Base-by-base conservation (phyloP, 2,888 invertebrate genomes). In the Cenopis cana region DNA sequence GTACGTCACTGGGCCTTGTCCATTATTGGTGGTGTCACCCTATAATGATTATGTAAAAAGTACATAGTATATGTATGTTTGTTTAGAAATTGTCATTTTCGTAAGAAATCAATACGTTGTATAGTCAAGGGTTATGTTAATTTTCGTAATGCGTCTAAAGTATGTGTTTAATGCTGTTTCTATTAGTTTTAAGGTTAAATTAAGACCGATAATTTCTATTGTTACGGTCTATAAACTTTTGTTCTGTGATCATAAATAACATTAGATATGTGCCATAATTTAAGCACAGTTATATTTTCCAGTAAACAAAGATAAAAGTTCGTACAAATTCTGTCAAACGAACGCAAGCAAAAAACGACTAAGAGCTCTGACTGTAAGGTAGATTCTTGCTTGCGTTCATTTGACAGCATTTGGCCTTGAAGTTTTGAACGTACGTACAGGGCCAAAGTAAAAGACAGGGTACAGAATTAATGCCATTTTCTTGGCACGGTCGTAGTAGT, bases 121-220 rank as follows among this genome's bases (percentile, higher is more conserved):
- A n/a, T 14, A n/a, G n/a, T 1, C 3, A 46, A 46, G 41, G 14
- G 41, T 3, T 41, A 12, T 38, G 38, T 41, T 12, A 41, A 12
- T 41, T 2, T 46, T 41, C 41, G n/a, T 46, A n/a, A n/a, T n/a
- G 14, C 41, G 5, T n/a, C 5, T n/a, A 46, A 5, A n/a, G 10
- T 29, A 2, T 29, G 12, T 41, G 41, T 41, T 41, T 14, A 14
- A 14, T 41, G 41, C 1, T 14, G 14, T 41, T 14, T 46, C 1
- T n/a, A 46, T n/a, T 46, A 46, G 46, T 46, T 6, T 6, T 46
- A n/a, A n/a, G 46, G 46, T 46, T 41, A n/a, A 46, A 46, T n/a
- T n/a, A 46, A n/a, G 41, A 46, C 46, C 46, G 6, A n/a, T 46
- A n/a, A 46, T 46, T 46, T n/a, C n/a, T 46, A 46, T 46, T 46